A percentile compares a stretch with the other conserved stretches of the same genome.
These are phyloP conservation scores for Dyspetes luteomarginatus DNA, from an alignment of 2,888 invertebrate genomes.

Conservation along the genomic window DNA sequence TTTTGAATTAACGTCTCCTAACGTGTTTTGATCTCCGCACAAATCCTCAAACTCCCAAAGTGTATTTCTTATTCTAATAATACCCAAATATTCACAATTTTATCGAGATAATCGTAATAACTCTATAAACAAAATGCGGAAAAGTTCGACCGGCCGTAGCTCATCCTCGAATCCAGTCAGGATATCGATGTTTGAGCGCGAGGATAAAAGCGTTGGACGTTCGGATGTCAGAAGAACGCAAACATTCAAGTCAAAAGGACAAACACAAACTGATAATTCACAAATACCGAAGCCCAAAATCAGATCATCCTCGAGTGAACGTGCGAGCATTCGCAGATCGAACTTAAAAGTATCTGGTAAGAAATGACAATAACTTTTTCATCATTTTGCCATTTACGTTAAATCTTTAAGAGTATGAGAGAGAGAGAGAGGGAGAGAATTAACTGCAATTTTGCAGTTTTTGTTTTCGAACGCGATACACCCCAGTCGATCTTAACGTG, in stretches of 20 bases:
- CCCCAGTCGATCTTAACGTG: too few relatives aligned
- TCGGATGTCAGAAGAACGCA: slow-evolving; percentile 69
- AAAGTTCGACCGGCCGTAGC: slow-evolving; percentile 70
- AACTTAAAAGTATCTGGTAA: slow-evolving; percentile 72
- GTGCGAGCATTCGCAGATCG: slow-evolving; percentile 69
- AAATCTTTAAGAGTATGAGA: too few relatives aligned
- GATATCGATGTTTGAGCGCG: slow-evolving; percentile 71
- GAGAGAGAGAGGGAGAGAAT: too few relatives aligned
- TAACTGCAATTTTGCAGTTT: too few relatives aligned
- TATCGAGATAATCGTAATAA: too few relatives aligned
- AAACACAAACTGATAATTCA: slow-evolving; percentile 67
- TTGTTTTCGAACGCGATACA: too few relatives aligned
- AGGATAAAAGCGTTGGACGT: slow-evolving; percentile 69
- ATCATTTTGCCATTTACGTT: too few relatives aligned
- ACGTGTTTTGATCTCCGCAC: not conserved
- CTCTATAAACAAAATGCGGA: slow-evolving; percentile 65
- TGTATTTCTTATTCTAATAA: not conserved
- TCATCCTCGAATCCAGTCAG: slow-evolving; percentile 76
- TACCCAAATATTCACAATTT: not conserved
- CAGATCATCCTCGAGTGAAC: slow-evolving; percentile 74
- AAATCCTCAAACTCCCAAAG: not conserved
- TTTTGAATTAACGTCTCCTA: not conserved
- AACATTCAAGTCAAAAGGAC: slow-evolving; percentile 65
- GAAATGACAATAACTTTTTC: not conserved
- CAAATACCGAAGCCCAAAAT: slow-evolving; percentile 76